phyloP scores from a whole-genome alignment of 2,888 invertebrate genomes.

The Amphipyra tragopoginis region DNA sequence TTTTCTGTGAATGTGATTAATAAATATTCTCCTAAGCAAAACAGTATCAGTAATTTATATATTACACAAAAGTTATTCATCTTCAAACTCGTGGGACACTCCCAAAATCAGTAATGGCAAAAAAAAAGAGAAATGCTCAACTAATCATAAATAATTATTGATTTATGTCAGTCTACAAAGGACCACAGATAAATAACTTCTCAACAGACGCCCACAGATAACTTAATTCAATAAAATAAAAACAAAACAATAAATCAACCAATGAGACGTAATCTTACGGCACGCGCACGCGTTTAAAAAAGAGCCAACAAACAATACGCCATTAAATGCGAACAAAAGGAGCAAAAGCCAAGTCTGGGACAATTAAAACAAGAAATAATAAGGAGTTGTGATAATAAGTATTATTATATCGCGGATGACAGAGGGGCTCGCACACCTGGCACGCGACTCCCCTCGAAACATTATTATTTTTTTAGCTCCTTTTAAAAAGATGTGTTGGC shows the following conservation, averaged over 20 bases:
- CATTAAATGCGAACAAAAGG: conserved; percentile 88
- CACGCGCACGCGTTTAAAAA: conserved; percentile 84
- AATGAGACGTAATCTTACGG: conserved; percentile 77
- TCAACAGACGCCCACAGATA: no score
- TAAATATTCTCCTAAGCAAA: no score
- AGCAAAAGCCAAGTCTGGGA: conserved; percentile 88
- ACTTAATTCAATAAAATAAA: conserved; percentile 20
- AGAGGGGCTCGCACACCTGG: conserved; percentile 81
- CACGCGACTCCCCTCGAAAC: conserved; percentile 63
- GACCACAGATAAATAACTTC: no score
- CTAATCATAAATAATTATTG: no score
- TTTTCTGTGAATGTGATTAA: no score
- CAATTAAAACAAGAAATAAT: conserved; percentile 90
- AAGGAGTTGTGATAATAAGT: conserved; percentile 89
- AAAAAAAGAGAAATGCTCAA: no score
- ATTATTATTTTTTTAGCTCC: conserved; percentile 56
- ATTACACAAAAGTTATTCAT: no score
- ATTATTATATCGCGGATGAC: conserved; percentile 82
- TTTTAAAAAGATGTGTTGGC: conserved; percentile 50
- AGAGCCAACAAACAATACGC: conserved; percentile 85
- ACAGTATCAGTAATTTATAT: no score
- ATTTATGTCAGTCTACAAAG: no score
- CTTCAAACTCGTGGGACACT: no score
- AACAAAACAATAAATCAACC: conserved; percentile 35
- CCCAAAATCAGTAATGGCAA: no score